Conservation (phyloP, 2,888 invertebrate species). For the Lithophane leautieri region DNA sequence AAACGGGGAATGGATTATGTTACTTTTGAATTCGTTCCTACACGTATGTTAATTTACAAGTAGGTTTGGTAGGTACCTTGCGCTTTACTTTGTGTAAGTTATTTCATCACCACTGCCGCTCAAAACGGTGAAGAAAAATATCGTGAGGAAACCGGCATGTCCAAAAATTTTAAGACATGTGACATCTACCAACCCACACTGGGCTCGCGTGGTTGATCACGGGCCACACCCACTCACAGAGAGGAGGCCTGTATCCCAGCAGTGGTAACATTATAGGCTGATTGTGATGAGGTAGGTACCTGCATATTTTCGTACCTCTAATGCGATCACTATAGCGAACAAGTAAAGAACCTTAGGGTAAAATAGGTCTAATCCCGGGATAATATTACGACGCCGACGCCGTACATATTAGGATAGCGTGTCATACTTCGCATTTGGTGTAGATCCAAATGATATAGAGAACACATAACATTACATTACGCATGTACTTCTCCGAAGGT, state of each 20-base stretch:
- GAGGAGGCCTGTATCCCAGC: too few relatives aligned
- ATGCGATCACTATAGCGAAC: constrained; percentile 8
- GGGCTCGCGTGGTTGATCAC: too few relatives aligned
- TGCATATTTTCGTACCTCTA: not conserved
- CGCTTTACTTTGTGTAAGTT: too few relatives aligned
- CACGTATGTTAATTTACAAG: constrained; percentile 25
- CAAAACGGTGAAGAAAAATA: too few relatives aligned
- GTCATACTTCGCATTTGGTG: not conserved
- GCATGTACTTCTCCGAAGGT: not conserved
- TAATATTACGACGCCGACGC: not conserved
- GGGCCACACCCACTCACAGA: too few relatives aligned
- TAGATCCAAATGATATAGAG: not conserved
- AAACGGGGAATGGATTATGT: constrained; percentile 58
- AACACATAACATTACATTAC: not conserved
- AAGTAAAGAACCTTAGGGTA: not conserved
- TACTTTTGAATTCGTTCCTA: constrained; percentile 38
- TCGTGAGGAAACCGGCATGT: too few relatives aligned
- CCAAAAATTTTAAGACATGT: too few relatives aligned
- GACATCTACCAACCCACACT: too few relatives aligned
- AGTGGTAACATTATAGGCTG: too few relatives aligned
- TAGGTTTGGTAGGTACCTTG: not conserved
- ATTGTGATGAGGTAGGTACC: not conserved
- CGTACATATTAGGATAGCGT: not conserved
- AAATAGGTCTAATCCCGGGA: not conserved
- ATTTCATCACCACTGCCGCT: too few relatives aligned